phyloP scores from a whole-genome alignment of 2,797 vertebrate species.

The Heliangelus exortis region DNA sequence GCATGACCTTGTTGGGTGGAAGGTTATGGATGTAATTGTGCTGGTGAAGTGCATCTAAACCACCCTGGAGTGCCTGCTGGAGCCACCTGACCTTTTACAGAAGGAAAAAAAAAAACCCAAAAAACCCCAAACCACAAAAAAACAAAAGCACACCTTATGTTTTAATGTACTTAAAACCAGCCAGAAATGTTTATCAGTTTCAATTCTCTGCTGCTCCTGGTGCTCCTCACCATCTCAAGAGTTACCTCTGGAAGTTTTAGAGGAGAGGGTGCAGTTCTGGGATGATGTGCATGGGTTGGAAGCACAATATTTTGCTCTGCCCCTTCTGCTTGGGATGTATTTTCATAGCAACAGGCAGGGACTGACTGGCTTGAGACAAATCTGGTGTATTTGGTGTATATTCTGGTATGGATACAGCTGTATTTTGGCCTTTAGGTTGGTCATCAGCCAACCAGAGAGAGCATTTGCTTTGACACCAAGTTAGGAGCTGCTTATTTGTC shows the following conservation, averaged over 20 bases:
- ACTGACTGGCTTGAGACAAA: constrained; percentile 29
- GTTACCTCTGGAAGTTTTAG: background rate
- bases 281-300: constrained; percentile 3
- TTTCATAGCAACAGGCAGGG: constrained; percentile 10
- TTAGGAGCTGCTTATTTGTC: background rate
- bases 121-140: too few relatives aligned
- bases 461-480: background rate
- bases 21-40: constrained; percentile 73
- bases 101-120: too few relatives aligned
- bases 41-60: background rate
- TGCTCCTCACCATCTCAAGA: background rate
- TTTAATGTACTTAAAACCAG: background rate
- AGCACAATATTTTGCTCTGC: constrained; percentile 21
- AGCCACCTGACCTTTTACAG: background rate
- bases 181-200: rapidly evolving
- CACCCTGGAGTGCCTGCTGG: background rate
- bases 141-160: too few relatives aligned
- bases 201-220: background rate
- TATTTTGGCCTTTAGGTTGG: background rate
- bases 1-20: constrained; percentile 66
- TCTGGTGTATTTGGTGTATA: background rate
- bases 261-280: background rate
- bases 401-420: background rate
- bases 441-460: background rate
- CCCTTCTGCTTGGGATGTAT: background rate